A percentile compares a stretch with the other conserved stretches of the same genome.
phyloP scores from a whole-genome alignment of 2,888 invertebrate genomes.

The Melinaea menophilus region DNA sequence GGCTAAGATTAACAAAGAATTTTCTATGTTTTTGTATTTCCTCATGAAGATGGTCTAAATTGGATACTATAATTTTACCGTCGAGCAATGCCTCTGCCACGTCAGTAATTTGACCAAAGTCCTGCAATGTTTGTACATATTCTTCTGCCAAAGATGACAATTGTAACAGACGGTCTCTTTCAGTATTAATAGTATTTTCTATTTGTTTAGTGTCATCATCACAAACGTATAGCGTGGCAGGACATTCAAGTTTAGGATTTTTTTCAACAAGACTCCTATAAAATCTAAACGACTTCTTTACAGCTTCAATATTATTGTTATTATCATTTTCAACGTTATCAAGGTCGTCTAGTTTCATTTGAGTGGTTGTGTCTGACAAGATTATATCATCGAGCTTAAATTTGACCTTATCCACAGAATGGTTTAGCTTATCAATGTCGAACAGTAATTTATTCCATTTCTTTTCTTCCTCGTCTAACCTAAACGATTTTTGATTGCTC shows the following conservation, averaged over 20 bases:
- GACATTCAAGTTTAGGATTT: conserved; percentile 84
- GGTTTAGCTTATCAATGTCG: conserved; percentile 78
- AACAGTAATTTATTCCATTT: conserved; percentile 85
- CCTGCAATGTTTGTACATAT: conserved; percentile 91
- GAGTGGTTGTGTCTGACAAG: conserved; percentile 81
- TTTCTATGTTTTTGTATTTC: conserved; percentile 93
- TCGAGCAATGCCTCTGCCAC: conserved; percentile 89
- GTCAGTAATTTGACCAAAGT: conserved; percentile 90
- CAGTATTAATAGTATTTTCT: conserved; percentile 82
- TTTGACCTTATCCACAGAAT: conserved; percentile 70
- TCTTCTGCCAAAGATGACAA: conserved; percentile 87
- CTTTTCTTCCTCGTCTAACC: conserved; percentile 77
- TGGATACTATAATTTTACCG: conserved; percentile 85
- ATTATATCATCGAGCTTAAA: conserved; percentile 75
- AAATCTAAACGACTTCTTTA: conserved; percentile 79
- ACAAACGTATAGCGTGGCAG: conserved; percentile 80
- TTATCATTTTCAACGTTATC: conserved; percentile 84
- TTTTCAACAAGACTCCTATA: conserved; percentile 81
- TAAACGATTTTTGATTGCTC: conserved; percentile 62
- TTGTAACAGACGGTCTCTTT: conserved; percentile 87
- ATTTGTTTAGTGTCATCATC: conserved; percentile 83
- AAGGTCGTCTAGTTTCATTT: conserved; percentile 81
- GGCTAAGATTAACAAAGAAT: conserved; percentile 92
- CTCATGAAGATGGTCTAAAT: conserved; percentile 88
- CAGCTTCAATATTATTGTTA: conserved; percentile 78